Base-by-base conservation (phyloP, 2,797 vertebrate genomes). In the Acanthopagrus latus region DNA sequence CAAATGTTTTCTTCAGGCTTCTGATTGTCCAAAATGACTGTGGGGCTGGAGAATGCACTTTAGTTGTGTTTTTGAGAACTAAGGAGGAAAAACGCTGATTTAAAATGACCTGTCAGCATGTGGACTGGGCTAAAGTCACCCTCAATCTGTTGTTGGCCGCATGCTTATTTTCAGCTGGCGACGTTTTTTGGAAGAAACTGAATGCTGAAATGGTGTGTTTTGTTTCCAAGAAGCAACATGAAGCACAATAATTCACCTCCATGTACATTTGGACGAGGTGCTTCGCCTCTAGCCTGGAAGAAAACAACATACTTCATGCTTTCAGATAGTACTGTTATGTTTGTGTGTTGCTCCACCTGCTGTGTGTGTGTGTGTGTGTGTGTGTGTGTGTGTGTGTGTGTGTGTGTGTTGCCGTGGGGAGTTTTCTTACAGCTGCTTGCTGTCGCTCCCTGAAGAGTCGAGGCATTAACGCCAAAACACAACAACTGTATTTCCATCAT, bases 391-490 rank as follows among this genome's bases (percentile, higher is more conserved):
- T 43, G 46, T 47, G 57, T 58, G 73, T 58, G 60, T 65, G 48
- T 66, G 51, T 76, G 71, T 63, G 56, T 62, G 76, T 52, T 77
- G 72, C 55, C 56, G 0, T 55, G 62, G 78, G 73, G 82, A 73
- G 51, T 74, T 85, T 72, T 71, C 47, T 74, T 76, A 82, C 76
- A 71, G 71, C 71, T 50, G 64, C 71, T 85, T 60, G 41, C 71
- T 78, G 66, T 62, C 1, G n/a, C 74, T 84, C 80, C 76, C 84
- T 56, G 81, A 89, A 77, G 87, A 88, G 75, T 75, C 14, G 51
- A 75, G 13, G 71, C 80, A 85, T 90, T 81, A 84, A 75, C 38
- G 16, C 33, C 23, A 56, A 71, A 86, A 75, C 64, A 73, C 70
- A 57, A 63, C 80, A 51, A 69, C 81, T 82, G 79, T 46, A 55